Percentiles rank a stretch among this genome's conserved stretches.
phyloP scores from a whole-genome alignment of 2,797 vertebrate species.

The Protosalanx chinensis region DNA sequence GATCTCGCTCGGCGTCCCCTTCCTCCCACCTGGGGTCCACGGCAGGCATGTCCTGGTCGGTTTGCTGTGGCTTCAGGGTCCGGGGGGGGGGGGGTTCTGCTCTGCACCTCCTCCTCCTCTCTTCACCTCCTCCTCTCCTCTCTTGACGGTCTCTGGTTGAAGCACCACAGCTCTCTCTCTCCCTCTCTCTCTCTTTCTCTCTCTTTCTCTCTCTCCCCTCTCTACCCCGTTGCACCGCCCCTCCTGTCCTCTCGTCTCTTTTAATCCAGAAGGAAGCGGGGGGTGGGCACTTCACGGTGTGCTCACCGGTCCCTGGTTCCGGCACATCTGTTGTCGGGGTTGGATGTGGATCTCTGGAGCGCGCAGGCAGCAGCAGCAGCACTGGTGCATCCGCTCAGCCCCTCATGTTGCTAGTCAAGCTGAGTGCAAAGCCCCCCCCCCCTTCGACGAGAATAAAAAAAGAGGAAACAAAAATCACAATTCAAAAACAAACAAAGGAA shows the following conservation, averaged over 20 bases:
- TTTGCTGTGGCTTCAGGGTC: conserved; percentile 37
- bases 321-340: not conserved
- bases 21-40: conserved; percentile 29
- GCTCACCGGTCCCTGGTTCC: conserved; percentile 19
- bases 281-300: not conserved
- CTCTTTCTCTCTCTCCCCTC: conserved; percentile 3
- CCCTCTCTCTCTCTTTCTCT: not conserved
- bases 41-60: conserved; percentile 39
- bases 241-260: not conserved
- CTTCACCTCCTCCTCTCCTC: not conserved
- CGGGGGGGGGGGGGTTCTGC: conserved; percentile 17
- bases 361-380: not conserved
- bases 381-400: conserved; percentile 16
- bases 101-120: conserved; percentile 30
- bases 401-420: conserved; percentile 42
- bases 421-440: not conserved
- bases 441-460: not conserved
- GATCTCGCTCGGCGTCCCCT: conserved; percentile 22
- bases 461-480: not conserved
- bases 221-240: not conserved
- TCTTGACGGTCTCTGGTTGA: conserved; percentile 18
- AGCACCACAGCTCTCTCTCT: conserved; percentile 15
- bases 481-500: not conserved
- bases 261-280: too few species aligned
- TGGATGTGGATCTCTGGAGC: too few species aligned